Evolutionary conservation across 2,113 vertebrate genomes (phyloP).

Genomic region (Halcyon senegalensis): DNA sequence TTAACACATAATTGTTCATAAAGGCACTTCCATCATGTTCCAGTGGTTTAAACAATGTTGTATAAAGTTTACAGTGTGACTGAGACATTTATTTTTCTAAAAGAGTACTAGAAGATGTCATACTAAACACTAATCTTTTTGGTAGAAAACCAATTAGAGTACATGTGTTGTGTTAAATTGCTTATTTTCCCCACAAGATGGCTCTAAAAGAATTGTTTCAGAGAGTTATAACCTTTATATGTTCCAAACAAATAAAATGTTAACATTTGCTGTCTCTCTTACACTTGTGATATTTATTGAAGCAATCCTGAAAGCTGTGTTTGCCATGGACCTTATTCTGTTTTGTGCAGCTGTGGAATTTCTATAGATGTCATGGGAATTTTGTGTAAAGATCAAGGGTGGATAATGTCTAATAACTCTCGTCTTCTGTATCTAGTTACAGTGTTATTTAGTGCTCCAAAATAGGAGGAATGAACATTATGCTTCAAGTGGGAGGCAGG

Average conservation of each 20-base stretch:
- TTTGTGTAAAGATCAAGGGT: slow-evolving; percentile 31
- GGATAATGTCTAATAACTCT: not conserved
- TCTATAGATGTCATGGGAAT: slow-evolving; percentile 7
- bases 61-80: slow-evolving; percentile 40
- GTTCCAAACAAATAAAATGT: slow-evolving; percentile 66
- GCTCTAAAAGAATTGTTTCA: slow-evolving; percentile 19
- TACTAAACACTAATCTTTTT: not conserved
- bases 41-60: slow-evolving; percentile 18
- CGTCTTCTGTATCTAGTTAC: not conserved
- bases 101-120: not conserved
- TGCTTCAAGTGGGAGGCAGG: not conserved
- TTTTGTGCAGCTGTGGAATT: slow-evolving; percentile 19
- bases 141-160: not conserved
- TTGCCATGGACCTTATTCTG: not conserved
- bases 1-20: not conserved
- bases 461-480: not conserved
- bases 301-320: slow-evolving; percentile 16
- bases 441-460: not conserved
- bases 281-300: not conserved
- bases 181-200: slow-evolving; percentile 38
- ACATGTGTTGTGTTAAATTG: not conserved
- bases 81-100: slow-evolving; percentile 39
- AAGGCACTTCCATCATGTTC: slow-evolving; percentile 5
- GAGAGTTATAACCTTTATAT: slow-evolving; percentile 35
- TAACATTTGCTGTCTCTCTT: slow-evolving; percentile 47